Evolutionary conservation across 2,888 invertebrate species (phyloP), one percentile per base, ranked within the genome.

Genomic region (Cyaniris semiargus): DNA sequence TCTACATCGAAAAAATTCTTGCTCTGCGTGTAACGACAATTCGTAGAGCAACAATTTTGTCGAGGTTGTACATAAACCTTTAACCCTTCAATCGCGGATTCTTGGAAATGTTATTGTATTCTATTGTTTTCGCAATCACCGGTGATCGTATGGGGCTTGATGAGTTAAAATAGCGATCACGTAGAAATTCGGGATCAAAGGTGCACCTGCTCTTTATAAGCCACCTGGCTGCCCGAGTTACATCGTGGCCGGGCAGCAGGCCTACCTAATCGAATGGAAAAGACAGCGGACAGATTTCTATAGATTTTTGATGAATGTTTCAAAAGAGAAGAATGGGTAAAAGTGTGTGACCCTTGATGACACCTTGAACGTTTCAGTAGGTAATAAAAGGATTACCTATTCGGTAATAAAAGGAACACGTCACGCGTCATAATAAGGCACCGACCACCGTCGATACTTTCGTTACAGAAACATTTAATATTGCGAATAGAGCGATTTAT

Each of bases 401-500:
- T n/a, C n/a, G 44, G 58, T 58, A 58, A 15, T 58, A 58, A 58
- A 21, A 58, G 21, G 6, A 8, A n/a, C n/a, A n/a, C n/a, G n/a
- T n/a, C 48, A 44, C 44, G 15, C 53, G 53, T 53, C 58, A 58
- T 58, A 44, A 44, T 44, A 21, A n/a, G 21, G 58, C 21, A 7
- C n/a, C 10, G 10, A 23, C 4, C n/a, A n/a, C n/a, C 21, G 13
- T 66, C 5, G 13, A 23, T 70, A 34, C 56, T 56, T n/a, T 34
- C 71, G 56, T 34, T 66, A 38, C 58, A 53, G 77, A 70, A 74
- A 76, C 80, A 78, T 81, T 80, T 80, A 78, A 80, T 80, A 76
- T 80, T 76, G 77, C 81, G 86, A 85, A 85, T 83, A 84, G 84
- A 81, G 81, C 88, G 86, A 91, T 91, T 86, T 89, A 90, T 91